These are phyloP conservation scores for Mionectes olivaceus DNA, from an alignment of 2,797 vertebrate genomes.

Conservation along the genomic window DNA sequence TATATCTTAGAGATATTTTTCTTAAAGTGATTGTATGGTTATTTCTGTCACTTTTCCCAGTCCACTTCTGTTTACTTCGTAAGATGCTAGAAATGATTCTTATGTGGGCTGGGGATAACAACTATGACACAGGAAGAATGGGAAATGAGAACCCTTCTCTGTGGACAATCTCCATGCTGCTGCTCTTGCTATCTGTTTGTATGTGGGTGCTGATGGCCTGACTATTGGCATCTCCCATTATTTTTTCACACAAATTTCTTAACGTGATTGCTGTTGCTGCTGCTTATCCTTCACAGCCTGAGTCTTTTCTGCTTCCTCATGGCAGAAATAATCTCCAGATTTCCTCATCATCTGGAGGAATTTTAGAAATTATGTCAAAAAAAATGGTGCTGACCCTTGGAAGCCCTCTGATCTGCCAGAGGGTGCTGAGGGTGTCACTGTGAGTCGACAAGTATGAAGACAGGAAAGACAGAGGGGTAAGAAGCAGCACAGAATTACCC, in stretches of 20 bases:
- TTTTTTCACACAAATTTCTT: not conserved
- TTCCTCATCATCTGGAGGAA: not conserved
- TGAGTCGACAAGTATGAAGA: not conserved
- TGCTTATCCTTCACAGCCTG: not conserved
- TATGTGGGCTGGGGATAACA: not conserved
- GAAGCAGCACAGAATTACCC: not conserved
- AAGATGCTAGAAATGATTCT: not conserved
- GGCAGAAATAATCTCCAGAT: not conserved
- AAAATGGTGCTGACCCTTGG: fast-evolving
- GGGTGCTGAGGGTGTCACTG: fast-evolving
- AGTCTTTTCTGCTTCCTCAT: not conserved
- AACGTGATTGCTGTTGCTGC: not conserved
- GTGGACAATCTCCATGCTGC: not conserved
- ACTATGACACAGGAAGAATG: fast-evolving
- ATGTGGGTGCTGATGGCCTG: not conserved
- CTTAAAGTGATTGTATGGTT: not conserved
- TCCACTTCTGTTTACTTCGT: not conserved
- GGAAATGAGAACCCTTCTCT: not conserved
- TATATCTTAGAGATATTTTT: constrained; percentile 1
- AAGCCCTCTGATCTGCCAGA: not conserved
- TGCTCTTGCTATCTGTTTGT: not conserved
- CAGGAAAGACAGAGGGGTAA: not conserved
- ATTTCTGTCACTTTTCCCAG: constrained; percentile 5
- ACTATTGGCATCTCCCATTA: not conserved
- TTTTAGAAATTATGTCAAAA: not conserved